Conservation (phyloP, 2,888 invertebrate species). For the Coenonympha arcania region DNA sequence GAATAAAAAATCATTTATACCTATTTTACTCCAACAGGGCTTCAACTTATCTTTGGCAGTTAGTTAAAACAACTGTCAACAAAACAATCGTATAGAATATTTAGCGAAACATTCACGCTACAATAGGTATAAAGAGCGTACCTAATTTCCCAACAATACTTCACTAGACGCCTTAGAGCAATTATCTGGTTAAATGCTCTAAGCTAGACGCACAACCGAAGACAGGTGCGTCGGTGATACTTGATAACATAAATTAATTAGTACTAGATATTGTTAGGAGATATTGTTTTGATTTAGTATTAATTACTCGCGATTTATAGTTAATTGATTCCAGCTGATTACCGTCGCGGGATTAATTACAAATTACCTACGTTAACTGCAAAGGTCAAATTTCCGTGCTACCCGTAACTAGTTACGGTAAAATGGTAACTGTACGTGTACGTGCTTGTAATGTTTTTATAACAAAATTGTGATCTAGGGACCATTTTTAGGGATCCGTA, state of each 20-base stretch:
- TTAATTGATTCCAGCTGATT: constrained; percentile 20
- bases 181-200: too few relatives aligned
- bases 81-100: background rate
- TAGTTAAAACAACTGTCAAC: too few relatives aligned
- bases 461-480: too few relatives aligned
- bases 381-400: constrained; percentile 2
- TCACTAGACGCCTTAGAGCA: too few relatives aligned
- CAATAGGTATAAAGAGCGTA: background rate
- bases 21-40: too few relatives aligned
- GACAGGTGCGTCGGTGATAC: constrained; percentile 19
- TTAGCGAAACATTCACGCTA: background rate
- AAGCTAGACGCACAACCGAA: constrained; percentile 1
- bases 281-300: constrained; percentile 22
- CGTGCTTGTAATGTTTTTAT: background rate
- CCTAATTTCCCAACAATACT: constrained; percentile 16
- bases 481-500: too few relatives aligned
- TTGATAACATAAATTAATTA: constrained; percentile 22
- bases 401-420: too few relatives aligned
- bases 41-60: too few relatives aligned
- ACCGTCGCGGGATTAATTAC: constrained; percentile 10
- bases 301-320: constrained; percentile 22
- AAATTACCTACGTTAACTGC: constrained; percentile 6
- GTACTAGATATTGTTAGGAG: constrained; percentile 16
- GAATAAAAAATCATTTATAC: too few relatives aligned
- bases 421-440: background rate